A percentile compares a stretch with the other conserved stretches of the same genome.
phyloP scores from a whole-genome alignment of 30 jellyfish, hydroid and myxozoan species.

The Aurelia sp. region DNA sequence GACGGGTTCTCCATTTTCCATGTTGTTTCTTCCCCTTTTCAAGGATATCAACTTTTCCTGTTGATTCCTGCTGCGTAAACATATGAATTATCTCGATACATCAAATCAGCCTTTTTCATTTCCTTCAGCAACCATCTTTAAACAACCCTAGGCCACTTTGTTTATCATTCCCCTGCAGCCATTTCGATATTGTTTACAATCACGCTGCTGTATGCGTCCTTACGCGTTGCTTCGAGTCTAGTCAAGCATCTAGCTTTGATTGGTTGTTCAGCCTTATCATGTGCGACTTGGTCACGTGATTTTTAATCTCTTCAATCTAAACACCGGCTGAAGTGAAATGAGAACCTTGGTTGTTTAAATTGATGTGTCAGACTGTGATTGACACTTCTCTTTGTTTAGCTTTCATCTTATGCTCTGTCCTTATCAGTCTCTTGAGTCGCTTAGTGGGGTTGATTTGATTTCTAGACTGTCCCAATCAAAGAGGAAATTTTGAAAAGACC shows the following conservation, averaged over 20 bases:
- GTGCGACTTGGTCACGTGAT: constrained; percentile 13
- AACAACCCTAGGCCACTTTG: too few species aligned
- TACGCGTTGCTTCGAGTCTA: constrained; percentile 37
- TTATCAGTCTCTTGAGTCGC: too few species aligned
- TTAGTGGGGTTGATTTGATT: too few species aligned
- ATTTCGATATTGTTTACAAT: constrained; percentile 28
- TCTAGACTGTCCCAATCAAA: too few species aligned
- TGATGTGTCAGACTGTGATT: too few species aligned
- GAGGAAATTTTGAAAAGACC: too few species aligned
- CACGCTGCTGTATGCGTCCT: constrained; percentile 42
- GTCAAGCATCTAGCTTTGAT: constrained; percentile 37
- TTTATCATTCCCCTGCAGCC: too few species aligned
- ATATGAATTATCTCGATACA: background rate
- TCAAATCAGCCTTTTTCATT: constrained; percentile 36
- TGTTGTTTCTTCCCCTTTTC: background rate
- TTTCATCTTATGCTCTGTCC: too few species aligned
- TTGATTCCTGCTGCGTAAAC: constrained; percentile 16
- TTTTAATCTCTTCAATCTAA: background rate
- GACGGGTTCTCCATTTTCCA: constrained; percentile 44
- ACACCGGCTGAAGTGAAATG: constrained; percentile 20
- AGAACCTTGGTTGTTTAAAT: too few species aligned
- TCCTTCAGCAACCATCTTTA: background rate
- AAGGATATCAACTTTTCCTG: background rate
- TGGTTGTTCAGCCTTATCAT: constrained; percentile 19
- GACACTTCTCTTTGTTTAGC: too few species aligned